phyloP scores from a whole-genome alignment of 2,888 invertebrate genomes.

The Notodonta dromedarius region DNA sequence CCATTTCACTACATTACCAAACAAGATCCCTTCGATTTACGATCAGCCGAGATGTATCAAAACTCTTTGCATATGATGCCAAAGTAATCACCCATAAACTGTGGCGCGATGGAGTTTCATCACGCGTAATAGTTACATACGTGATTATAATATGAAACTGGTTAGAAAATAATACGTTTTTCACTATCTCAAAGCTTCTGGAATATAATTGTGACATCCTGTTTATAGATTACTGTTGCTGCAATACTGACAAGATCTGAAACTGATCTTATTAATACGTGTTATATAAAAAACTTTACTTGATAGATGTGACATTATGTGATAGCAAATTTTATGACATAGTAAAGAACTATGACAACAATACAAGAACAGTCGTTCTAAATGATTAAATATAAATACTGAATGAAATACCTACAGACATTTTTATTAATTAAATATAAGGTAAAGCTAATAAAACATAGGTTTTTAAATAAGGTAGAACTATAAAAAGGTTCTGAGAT shows the following conservation, averaged over 20 bases:
- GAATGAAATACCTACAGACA: not conserved
- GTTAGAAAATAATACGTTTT: conserved; percentile 26
- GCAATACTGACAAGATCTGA: too few species aligned
- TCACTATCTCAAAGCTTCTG: conserved; percentile 17
- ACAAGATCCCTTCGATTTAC: conserved; percentile 53
- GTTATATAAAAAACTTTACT: too few species aligned
- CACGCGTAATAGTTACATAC: conserved; percentile 26
- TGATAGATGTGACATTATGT: too few species aligned
- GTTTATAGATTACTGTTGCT: too few species aligned
- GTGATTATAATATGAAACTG: conserved; percentile 20
- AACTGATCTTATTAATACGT: too few species aligned
- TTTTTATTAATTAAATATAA: conserved; percentile 13
- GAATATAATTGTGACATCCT: conserved; percentile 9
- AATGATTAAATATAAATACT: not conserved
- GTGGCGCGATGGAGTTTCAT: conserved; percentile 39
- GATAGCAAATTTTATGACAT: too few species aligned
- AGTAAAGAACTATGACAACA: too few species aligned
- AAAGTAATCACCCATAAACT: conserved; percentile 49
- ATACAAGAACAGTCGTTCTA: not conserved
- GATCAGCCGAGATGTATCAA: conserved; percentile 40
- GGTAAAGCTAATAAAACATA: conserved; percentile 16
- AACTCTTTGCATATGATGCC: conserved; percentile 44
- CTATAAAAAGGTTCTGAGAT: conserved; percentile 31
- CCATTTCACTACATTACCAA: conserved; percentile 47
- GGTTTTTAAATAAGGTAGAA: conserved; percentile 27